Base-by-base conservation (phyloP, 2,888 invertebrate species). In the Pseudeuparius sepicola region DNA sequence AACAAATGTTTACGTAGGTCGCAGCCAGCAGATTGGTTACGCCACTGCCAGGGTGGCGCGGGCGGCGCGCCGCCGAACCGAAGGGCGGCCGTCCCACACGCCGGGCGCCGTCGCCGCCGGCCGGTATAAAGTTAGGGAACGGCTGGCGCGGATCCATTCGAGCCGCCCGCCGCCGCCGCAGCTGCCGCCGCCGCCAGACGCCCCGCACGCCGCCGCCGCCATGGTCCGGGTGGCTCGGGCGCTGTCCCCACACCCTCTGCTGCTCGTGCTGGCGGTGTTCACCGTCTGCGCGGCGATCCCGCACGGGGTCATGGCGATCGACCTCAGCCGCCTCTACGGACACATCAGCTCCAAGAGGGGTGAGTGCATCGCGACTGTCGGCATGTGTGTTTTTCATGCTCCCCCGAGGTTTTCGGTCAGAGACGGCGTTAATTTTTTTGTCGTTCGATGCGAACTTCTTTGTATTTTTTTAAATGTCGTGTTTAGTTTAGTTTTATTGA, bases 291-390 rank as follows among this genome's bases (percentile, higher is more conserved):
- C 75, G 53, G 70, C 76, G 49, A 68, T 78, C 53, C 78, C 79
- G 30, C 70, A 71, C 50, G 68, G 73, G 36, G 75, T 73, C 49
- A 68, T 72, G 57, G 79, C 82, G 45, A 75, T 87, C 50, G 86
- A 87, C 67, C 72, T 87, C 50, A 82, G 79, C 63, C 74, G 80
- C 44, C 73, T 87, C 37, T 86, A 87, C 54, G 85, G 84, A 11
- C 85, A 85, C 57, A 64, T 73, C 47, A 74, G 73, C 55, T 69
- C 73, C 42, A 82, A 82, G 57, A 65, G 81, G 48, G 80, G 81
- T 81, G 55, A 73, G 74, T 64, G 20, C n/a, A n/a, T 7, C 20
- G 20, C n/a, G n/a, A n/a, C n/a, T n/a, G n/a, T n/a, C n/a, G n/a
- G n/a, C n/a, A n/a, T n/a, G n/a, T n/a, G n/a, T n/a, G n/a, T n/a